These are phyloP conservation scores for Drosophila orena DNA, from an alignment of 1,140 invertebrate genomes.

Conservation along the genomic window DNA sequence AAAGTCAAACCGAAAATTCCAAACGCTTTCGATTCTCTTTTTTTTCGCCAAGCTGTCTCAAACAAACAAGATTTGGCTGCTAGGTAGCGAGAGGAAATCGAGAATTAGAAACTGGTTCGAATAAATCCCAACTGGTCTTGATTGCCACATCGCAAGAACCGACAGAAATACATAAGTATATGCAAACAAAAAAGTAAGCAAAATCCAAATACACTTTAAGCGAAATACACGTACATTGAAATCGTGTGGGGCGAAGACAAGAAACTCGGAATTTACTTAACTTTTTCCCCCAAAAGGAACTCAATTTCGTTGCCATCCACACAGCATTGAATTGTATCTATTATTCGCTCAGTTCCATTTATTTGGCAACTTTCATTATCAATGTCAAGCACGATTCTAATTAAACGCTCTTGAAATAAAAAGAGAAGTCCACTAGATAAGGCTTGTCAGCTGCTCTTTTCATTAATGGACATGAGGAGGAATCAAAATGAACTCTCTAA, in stretches of 20 bases:
- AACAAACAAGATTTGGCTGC: slow-evolving; percentile 28
- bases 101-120: slow-evolving; percentile 44
- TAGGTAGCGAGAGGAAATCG: slow-evolving; percentile 6
- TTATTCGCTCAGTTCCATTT: not conserved
- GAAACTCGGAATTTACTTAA: slow-evolving; percentile 18
- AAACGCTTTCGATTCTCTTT: not conserved
- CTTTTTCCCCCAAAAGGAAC: slow-evolving; percentile 12
- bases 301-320: slow-evolving; percentile 39
- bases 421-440: slow-evolving; percentile 43
- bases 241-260: slow-evolving; percentile 15
- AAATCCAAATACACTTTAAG: slow-evolving; percentile 25
- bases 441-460: slow-evolving; percentile 26
- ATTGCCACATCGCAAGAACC: slow-evolving; percentile 6
- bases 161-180: slow-evolving; percentile 42
- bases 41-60: not conserved
- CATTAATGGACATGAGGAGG: slow-evolving; percentile 58
- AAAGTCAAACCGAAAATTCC: not conserved
- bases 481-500: not conserved
- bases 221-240: slow-evolving; percentile 33
- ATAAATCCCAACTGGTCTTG: slow-evolving; percentile 29
- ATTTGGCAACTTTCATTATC: slow-evolving; percentile 65
- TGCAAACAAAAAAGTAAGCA: slow-evolving; percentile 17
- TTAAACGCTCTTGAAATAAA: slow-evolving; percentile 43
- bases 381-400: slow-evolving; percentile 72
- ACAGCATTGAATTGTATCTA: slow-evolving; percentile 35